Evolutionary conservation across 2,888 invertebrate species (phyloP), one percentile per base, ranked within the genome.

Genomic region (Isoperla grammatica): DNA sequence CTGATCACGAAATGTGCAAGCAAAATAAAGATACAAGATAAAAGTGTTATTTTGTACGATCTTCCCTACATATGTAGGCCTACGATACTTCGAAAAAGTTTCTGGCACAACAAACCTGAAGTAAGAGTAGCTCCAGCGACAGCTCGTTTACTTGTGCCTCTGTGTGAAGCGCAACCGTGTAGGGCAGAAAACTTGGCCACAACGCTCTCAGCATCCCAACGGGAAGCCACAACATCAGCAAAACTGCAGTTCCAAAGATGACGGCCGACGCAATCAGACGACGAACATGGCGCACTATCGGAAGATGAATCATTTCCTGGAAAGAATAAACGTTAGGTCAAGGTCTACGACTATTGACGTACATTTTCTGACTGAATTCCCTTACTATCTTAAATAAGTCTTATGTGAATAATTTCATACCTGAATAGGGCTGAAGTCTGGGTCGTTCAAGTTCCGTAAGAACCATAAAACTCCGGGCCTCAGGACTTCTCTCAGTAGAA

Each of bases 381-480:
- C n/a, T n/a, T n/a, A n/a, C n/a, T n/a, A n/a, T n/a, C n/a, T n/a
- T n/a, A n/a, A n/a, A n/a, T 43, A 15, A 43, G 17, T 6, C 17
- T 43, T 5, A 15, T 43, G 15, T 13, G 19, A 46, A 29, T 29
- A 8, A 29, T 29, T 9, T 69, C 71, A 65, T 64, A 83, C 95
- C 79, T 95, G 96, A 63, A 99, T 96, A 6, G 99, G 99, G 77
- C 97, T 98, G 71, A 99, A 99, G 71, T 99, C 98, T 0, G 99
- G 98, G 77, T 99, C 98, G 75, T 99, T 99, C 61, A 99, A 80
- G 74, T 99, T 99, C 66, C 97, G 83, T 68, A 99, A 80, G 75
- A 99, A 99, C 98, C 98, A 99, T 2, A 99, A 79, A 0, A 98
- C 96, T 0, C 99, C 99, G 0, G 99, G 99, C 56, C 99, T 81